phyloP scores from a whole-genome alignment of 2,888 invertebrate species.

The Aphodius sticticus region DNA sequence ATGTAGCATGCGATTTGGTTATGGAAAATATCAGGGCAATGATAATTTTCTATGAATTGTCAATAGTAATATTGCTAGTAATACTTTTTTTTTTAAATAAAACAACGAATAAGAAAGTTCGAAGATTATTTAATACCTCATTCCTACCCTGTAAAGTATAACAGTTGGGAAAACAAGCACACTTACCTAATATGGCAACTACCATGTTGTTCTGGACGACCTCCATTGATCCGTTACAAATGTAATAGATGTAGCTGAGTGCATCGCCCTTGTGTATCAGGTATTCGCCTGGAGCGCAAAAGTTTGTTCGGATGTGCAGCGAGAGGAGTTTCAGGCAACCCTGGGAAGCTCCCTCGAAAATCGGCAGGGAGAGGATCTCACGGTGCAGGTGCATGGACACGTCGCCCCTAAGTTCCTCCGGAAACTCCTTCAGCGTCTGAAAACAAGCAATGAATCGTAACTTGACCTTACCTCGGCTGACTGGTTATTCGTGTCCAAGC shows the following conservation, averaged over 20 bases:
- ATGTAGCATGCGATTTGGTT: too few relatives aligned
- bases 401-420: slow-evolving; percentile 93
- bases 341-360: slow-evolving; percentile 94
- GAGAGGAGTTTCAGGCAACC: slow-evolving; percentile 93
- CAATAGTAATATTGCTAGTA: too few relatives aligned
- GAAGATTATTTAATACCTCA: too few relatives aligned
- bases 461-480: neutral
- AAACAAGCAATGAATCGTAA: slow-evolving; percentile 44
- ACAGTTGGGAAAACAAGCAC: too few relatives aligned
- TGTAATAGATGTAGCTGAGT: slow-evolving; percentile 91
- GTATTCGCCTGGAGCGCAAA: slow-evolving; percentile 96
- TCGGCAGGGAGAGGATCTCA: slow-evolving; percentile 91
- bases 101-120: too few relatives aligned
- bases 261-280: slow-evolving; percentile 95
- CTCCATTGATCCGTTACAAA: slow-evolving; percentile 97
- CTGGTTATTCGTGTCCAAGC: too few relatives aligned
- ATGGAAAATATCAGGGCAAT: too few relatives aligned
- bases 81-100: too few relatives aligned
- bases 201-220: slow-evolving; percentile 97
- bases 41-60: too few relatives aligned
- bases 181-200: slow-evolving; percentile 92
- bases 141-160: too few relatives aligned
- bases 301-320: slow-evolving; percentile 91
- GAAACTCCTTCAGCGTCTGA: slow-evolving; percentile 94
- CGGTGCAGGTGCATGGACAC: slow-evolving; percentile 95